phyloP scores from a whole-genome alignment of 2,797 vertebrate species.

The Dallia pectoralis region DNA sequence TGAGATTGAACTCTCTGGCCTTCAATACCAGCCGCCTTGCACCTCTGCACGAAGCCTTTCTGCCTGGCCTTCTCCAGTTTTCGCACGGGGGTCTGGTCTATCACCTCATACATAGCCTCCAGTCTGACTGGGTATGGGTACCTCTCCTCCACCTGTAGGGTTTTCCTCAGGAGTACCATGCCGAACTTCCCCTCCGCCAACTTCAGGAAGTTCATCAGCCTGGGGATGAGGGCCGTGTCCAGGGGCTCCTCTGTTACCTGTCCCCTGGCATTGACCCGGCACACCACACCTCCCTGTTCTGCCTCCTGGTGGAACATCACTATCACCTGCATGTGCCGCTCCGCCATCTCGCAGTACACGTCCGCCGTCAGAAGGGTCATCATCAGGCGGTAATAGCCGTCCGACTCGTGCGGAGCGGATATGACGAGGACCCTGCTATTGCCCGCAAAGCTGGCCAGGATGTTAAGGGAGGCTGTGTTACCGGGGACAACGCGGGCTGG shows the following conservation, averaged over 20 bases:
- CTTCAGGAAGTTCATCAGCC: constrained; percentile 83
- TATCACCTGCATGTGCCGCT: constrained; percentile 84
- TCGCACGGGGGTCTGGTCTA: constrained; percentile 80
- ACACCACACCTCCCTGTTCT: constrained; percentile 75
- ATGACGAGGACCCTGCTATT: constrained; percentile 83
- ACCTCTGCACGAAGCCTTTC: constrained; percentile 83
- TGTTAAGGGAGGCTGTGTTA: constrained; percentile 74
- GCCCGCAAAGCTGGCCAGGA: constrained; percentile 83
- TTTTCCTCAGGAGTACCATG: constrained; percentile 85
- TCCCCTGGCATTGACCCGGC: constrained; percentile 78
- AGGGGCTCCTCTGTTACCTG: constrained; percentile 77
- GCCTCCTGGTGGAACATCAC: constrained; percentile 82
- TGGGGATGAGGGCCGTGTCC: constrained; percentile 75
- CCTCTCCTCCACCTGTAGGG: constrained; percentile 82
- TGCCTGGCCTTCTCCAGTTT: constrained; percentile 83
- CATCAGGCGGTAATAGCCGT: constrained; percentile 86
- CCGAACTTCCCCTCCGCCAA: constrained; percentile 85
- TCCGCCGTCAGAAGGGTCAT: constrained; percentile 81
- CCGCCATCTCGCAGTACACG: constrained; percentile 83
- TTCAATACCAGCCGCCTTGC: constrained; percentile 81
- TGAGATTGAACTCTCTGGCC: constrained; percentile 73
- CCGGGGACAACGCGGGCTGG: constrained; percentile 66
- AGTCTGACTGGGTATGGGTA: constrained; percentile 86
- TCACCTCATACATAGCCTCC: constrained; percentile 84
- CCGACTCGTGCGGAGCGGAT: constrained; percentile 80